Conservation (phyloP, 2,113 vertebrate genomes). For the Gymnogyps californianus region DNA sequence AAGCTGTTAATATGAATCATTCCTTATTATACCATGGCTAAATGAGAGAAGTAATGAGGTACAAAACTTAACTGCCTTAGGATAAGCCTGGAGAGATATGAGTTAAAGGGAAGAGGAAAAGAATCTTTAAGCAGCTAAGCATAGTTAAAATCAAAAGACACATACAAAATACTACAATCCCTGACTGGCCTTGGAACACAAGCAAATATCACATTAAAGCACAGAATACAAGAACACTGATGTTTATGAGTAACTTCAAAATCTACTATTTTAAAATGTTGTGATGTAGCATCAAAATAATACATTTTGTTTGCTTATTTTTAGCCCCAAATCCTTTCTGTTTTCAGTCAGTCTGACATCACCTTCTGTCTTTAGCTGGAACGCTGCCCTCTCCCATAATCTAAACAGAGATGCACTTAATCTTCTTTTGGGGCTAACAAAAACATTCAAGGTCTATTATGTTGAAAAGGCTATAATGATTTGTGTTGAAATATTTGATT, state of each 20-base stretch:
- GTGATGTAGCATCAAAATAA: neutral
- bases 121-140: neutral
- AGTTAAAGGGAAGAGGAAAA: neutral
- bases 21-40: neutral
- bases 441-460: neutral
- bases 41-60: neutral
- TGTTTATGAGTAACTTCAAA: neutral
- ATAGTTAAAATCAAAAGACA: neutral
- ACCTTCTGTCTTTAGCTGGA: neutral
- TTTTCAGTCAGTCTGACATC: neutral
- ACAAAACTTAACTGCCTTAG: neutral
- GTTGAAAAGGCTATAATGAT: neutral
- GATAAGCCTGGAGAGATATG: neutral
- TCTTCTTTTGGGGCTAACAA: neutral
- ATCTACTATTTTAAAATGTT: neutral
- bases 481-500: neutral
- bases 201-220: neutral
- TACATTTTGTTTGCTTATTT: neutral
- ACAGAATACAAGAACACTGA: neutral
- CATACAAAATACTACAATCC: neutral
- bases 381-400: rapidly evolving
- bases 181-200: neutral
- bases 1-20: neutral
- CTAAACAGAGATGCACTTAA: neutral
- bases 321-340: neutral